phyloP scores from a whole-genome alignment of 2,888 invertebrate genomes.

The Erebia epiphron region DNA sequence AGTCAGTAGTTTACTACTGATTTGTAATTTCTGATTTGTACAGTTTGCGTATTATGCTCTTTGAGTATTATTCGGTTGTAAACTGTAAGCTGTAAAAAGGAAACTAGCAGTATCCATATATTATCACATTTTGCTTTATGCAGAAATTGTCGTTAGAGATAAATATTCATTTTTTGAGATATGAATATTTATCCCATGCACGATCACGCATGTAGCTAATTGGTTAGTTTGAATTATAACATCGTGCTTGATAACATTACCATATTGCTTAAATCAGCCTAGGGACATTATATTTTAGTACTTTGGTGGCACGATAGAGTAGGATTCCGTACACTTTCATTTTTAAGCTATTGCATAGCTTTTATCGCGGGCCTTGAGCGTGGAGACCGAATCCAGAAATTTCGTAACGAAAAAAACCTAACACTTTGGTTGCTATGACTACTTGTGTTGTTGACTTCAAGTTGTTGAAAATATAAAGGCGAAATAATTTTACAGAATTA shows the following conservation, averaged over 20 bases:
- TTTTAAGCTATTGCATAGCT: too few species aligned
- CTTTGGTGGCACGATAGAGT: neutral
- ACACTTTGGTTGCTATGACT: too few species aligned
- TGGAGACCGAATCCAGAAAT: too few species aligned
- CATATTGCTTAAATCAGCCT: constrained; percentile 21
- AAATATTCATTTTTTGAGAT: constrained; percentile 16
- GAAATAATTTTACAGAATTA: too few species aligned
- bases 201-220: constrained; percentile 12
- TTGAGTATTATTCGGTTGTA: neutral
- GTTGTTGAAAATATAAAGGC: too few species aligned
- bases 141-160: constrained; percentile 11
- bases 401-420: too few species aligned
- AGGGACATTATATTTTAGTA: constrained; percentile 3
- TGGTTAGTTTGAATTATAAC: constrained; percentile 23
- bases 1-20: too few species aligned
- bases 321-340: constrained; percentile 8
- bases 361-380: too few species aligned
- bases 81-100: neutral
- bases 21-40: neutral
- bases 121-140: constrained; percentile 1
- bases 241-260: constrained; percentile 18
- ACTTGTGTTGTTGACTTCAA: too few species aligned
- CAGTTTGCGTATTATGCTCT: neutral
- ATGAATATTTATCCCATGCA: constrained; percentile 13
- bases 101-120: neutral